phyloP scores from a whole-genome alignment of 2,888 invertebrate species.

The Lochmaea crataegi region DNA sequence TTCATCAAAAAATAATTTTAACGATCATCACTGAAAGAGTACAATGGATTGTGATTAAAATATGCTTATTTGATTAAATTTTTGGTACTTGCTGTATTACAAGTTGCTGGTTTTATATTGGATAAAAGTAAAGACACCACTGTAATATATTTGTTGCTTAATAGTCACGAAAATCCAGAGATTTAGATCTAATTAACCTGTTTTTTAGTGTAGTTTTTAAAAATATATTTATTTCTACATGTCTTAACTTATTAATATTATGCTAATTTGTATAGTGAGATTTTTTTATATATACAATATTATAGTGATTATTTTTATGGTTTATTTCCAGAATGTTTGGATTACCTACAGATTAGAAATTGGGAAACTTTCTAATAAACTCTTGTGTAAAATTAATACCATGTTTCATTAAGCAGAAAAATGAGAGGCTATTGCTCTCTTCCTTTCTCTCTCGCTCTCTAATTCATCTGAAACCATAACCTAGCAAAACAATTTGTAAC shows the following conservation, averaged over 20 bases:
- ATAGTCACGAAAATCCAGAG: slow-evolving; percentile 33
- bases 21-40: background rate
- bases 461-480: too few relatives aligned
- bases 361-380: background rate
- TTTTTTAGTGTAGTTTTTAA: slow-evolving; percentile 19
- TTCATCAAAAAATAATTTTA: too few relatives aligned
- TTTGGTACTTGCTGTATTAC: slow-evolving; percentile 35
- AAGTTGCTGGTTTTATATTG: slow-evolving; percentile 47
- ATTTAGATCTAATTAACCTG: background rate
- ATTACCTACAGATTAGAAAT: background rate
- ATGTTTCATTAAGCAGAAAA: background rate
- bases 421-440: background rate
- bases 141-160: slow-evolving; percentile 41
- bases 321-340: background rate
- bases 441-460: too few relatives aligned
- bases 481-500: too few relatives aligned
- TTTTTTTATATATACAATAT: slow-evolving; percentile 27
- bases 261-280: slow-evolving; percentile 24
- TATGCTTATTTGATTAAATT: slow-evolving; percentile 8
- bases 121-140: slow-evolving; percentile 33
- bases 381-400: background rate
- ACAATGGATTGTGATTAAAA: background rate
- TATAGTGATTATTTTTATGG: slow-evolving; percentile 12
- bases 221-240: slow-evolving; percentile 27
- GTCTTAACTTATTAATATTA: slow-evolving; percentile 15